These are phyloP conservation scores for Scrobipalpa atriplicella DNA, from an alignment of 2,888 invertebrate genomes.

Conservation along the genomic window DNA sequence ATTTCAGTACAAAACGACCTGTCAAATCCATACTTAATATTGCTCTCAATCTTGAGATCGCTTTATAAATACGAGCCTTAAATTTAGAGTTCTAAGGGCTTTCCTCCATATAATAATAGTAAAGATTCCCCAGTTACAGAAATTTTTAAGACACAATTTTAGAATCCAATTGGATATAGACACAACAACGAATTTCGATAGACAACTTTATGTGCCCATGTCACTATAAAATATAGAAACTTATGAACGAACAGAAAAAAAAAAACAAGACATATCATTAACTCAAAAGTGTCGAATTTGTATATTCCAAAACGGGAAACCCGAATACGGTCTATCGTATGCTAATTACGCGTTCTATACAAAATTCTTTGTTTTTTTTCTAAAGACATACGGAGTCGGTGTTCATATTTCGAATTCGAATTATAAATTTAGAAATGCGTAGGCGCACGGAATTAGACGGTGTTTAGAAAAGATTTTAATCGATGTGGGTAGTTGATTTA, in stretches of 20 bases:
- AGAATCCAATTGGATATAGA: slow-evolving; percentile 52
- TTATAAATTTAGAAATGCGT: slow-evolving; percentile 70
- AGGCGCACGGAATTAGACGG: slow-evolving; percentile 69
- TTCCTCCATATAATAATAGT: too few relatives aligned
- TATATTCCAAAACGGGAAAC: slow-evolving; percentile 68
- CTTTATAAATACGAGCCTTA: too few relatives aligned
- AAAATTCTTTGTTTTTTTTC: slow-evolving; percentile 42
- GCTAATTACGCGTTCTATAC: slow-evolving; percentile 64
- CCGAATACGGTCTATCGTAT: slow-evolving; percentile 61
- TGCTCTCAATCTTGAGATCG: too few relatives aligned
- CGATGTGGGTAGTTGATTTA: slow-evolving; percentile 74
- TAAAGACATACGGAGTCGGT: slow-evolving; percentile 49
- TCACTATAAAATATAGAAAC: slow-evolving; percentile 64
- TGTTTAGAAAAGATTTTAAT: slow-evolving; percentile 73
- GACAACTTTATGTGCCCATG: slow-evolving; percentile 64
- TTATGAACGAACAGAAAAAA: slow-evolving; percentile 61
- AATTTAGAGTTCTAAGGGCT: too few relatives aligned
- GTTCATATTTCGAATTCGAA: slow-evolving; percentile 62
- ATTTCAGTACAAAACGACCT: too few relatives aligned
- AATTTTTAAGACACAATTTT: background rate
- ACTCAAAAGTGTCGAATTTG: slow-evolving; percentile 63
- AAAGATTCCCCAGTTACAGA: too few relatives aligned
- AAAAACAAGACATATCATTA: slow-evolving; percentile 64
- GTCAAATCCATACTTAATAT: too few relatives aligned
- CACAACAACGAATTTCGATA: slow-evolving; percentile 46